Evolutionary conservation across 2,113 vertebrate genomes (phyloP), one percentile per base, ranked within the genome.

Genomic region (Gavia stellata): DNA sequence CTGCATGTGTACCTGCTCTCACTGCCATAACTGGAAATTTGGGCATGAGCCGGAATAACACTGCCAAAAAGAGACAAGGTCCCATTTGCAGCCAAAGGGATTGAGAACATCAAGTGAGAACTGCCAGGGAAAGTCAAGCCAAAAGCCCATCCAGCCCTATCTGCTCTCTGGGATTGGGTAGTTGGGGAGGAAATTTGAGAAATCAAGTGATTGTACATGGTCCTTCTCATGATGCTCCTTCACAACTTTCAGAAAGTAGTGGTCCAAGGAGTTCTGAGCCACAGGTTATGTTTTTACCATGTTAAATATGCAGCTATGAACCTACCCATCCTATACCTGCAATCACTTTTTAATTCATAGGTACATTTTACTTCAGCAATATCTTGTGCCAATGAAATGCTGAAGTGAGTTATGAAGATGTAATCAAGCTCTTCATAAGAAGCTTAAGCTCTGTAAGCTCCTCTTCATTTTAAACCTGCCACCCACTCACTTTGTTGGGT

Each of bases 391-490:
- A 42, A 15, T 50, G 33, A 75, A 95, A 86, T 67, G 61, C 38
- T 55, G n/a, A 33, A 26, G 21, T 61, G 42, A 88, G 31, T 71
- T 44, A 42, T 5, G 44, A 29, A 47, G 40, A 66, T 44, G 58
- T 55, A 84, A 90, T 65, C 86, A 88, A 94, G 47, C 28, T 74
- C 56, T 90, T 74, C 40, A 9, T 84, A 96, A 93, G 94, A 90
- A 62, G 85, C 85, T 93, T 81, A 92, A 85, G 45, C 31, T 84
- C 59, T 78, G 24, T 90, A 78, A 88, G 78, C 65, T 82, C 56
- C 31, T 79, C 61, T 92, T 87, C 9, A 58, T 58, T 87, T 81
- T 84, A 94, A 92, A 81, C 55, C 56, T 67, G 14, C 56, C 28
- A 10, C 88, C n/a, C 24, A 38, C 70, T 90, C 70, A 40, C 52